These are phyloP conservation scores for Spizella passerina DNA, from an alignment of 2,797 vertebrate species.

Conservation along the genomic window DNA sequence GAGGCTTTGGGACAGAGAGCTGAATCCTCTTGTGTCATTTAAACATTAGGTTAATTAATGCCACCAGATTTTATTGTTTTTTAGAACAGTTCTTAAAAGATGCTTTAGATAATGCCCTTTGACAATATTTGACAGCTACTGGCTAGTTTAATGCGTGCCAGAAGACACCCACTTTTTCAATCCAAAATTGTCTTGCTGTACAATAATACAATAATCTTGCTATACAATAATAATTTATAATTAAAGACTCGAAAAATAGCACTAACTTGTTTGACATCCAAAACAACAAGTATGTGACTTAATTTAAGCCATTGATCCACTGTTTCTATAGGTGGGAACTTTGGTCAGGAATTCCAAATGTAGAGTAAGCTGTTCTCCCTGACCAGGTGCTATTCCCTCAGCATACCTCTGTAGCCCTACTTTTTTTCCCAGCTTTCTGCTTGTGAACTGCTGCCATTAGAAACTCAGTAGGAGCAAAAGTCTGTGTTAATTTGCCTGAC, in stretches of 20 bases:
- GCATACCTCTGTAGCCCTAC: background rate
- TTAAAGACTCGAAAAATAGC: background rate
- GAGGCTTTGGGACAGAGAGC: background rate
- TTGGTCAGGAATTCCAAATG: background rate
- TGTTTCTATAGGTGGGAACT: background rate
- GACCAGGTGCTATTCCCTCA: background rate
- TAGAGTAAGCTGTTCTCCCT: background rate
- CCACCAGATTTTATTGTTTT: background rate
- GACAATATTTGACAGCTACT: background rate
- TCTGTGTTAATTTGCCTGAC: slow-evolving; percentile 68
- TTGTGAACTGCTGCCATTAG: slow-evolving; percentile 58
- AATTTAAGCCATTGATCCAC: background rate
- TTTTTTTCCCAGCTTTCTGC: slow-evolving; percentile 19
- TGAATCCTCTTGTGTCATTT: background rate
- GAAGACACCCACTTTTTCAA: background rate
- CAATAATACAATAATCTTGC: too few species aligned
- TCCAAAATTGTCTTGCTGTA: background rate
- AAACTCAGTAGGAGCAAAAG: slow-evolving; percentile 64
- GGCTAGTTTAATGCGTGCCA: background rate
- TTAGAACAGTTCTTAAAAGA: background rate
- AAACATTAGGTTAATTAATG: background rate
- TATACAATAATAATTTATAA: background rate
- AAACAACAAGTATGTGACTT: background rate
- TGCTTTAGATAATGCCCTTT: background rate
- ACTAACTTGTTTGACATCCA: background rate